A percentile compares a stretch with the other conserved stretches of the same genome.
Evolutionary conservation across 2,797 vertebrate species (phyloP).

Genomic region (Characodon lateralis): DNA sequence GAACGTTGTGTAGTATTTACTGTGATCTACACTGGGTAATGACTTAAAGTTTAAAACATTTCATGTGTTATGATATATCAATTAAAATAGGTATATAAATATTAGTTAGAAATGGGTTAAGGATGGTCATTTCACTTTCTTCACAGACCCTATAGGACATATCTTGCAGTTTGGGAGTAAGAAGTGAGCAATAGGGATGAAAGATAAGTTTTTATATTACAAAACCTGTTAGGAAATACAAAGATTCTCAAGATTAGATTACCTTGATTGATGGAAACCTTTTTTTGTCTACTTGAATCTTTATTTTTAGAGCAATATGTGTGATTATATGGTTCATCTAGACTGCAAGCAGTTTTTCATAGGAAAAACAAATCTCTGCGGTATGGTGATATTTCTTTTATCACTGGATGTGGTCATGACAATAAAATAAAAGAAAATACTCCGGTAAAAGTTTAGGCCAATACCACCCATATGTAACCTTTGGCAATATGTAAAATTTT

Average conservation of each 20-base stretch:
- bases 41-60: not conserved
- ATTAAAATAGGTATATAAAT: not conserved
- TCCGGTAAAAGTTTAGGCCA: too few relatives aligned
- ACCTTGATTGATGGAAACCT: not conserved
- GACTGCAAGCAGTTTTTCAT: too few relatives aligned
- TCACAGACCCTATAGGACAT: not conserved
- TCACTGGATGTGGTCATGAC: too few relatives aligned
- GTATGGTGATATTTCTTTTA: too few relatives aligned
- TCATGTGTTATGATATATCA: not conserved
- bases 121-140: not conserved
- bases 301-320: too few relatives aligned
- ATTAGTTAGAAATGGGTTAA: not conserved
- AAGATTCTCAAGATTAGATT: not conserved
- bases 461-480: too few relatives aligned
- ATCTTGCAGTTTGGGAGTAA: not conserved
- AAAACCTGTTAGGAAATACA: not conserved
- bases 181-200: not conserved
- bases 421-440: too few relatives aligned
- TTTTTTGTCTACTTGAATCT: too few relatives aligned
- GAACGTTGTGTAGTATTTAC: not conserved
- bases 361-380: too few relatives aligned
- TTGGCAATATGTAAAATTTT: too few relatives aligned
- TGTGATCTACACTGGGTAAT: not conserved
- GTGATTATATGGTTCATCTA: too few relatives aligned
- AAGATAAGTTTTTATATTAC: not conserved